Evolutionary conservation across 2,113 vertebrate genomes (phyloP).

Genomic region (Amblyornis subalaris): DNA sequence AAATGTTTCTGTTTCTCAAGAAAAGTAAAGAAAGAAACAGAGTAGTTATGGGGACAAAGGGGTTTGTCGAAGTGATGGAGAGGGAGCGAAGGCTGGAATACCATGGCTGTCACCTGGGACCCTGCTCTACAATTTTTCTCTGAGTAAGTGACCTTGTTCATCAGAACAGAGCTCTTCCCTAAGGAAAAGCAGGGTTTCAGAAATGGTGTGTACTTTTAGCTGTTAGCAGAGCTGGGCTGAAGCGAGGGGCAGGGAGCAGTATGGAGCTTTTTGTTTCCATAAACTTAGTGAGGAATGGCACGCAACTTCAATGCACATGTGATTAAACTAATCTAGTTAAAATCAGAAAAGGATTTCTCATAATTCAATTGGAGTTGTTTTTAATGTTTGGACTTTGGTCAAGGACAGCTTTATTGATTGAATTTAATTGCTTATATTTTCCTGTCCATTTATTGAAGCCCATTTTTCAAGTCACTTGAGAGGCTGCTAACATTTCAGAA

Average conservation of each 20-base stretch:
- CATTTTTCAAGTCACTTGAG: slow-evolving; percentile 74
- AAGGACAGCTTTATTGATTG: slow-evolving; percentile 76
- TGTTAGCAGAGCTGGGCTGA: not conserved
- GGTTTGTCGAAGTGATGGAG: not conserved
- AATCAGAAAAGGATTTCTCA: slow-evolving; percentile 70
- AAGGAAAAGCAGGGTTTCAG: not conserved
- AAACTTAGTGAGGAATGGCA: slow-evolving; percentile 35
- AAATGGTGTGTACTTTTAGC: no score
- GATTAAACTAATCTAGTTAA: slow-evolving; percentile 70
- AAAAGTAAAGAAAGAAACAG: not conserved
- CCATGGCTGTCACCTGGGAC: not conserved
- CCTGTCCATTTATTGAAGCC: slow-evolving; percentile 69
- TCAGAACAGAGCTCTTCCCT: not conserved
- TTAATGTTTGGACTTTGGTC: slow-evolving; percentile 72
- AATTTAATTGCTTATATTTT: slow-evolving; percentile 77
- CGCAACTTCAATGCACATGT: slow-evolving; percentile 2
- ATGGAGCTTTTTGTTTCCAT: not conserved
- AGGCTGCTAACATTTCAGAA: slow-evolving; percentile 75
- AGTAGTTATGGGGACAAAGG: not conserved
- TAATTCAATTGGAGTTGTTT: slow-evolving; percentile 72
- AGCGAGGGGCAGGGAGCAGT: not conserved
- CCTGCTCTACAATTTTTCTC: not conserved
- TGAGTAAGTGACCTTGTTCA: not conserved
- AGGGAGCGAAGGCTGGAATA: not conserved
- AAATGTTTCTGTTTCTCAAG: not conserved